These are phyloP conservation scores for Chymomyza caudatula DNA, from an alignment of 2,888 invertebrate species.

Conservation along the genomic window DNA sequence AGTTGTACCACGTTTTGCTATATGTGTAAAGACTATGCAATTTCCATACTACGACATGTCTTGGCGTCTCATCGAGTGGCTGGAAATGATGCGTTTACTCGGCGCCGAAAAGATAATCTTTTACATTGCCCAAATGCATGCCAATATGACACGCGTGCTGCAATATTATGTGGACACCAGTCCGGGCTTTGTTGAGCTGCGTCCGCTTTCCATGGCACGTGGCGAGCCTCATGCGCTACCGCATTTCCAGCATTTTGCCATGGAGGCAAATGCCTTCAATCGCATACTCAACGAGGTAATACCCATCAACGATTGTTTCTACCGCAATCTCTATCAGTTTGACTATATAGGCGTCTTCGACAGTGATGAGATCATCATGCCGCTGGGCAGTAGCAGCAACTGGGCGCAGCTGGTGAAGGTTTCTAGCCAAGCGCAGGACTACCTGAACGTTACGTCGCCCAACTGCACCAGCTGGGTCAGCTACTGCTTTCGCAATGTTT, in stretches of 20 bases:
- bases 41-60: slow-evolving; percentile 93
- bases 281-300: slow-evolving; percentile 95
- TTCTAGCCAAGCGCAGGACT: slow-evolving; percentile 76
- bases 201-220: slow-evolving; percentile 89
- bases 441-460: slow-evolving; percentile 78
- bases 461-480: slow-evolving; percentile 70
- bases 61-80: slow-evolving; percentile 93
- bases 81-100: slow-evolving; percentile 89
- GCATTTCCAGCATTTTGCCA: slow-evolving; percentile 89
- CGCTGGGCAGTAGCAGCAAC: slow-evolving; percentile 81
- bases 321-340: slow-evolving; percentile 92
- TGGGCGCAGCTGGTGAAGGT: slow-evolving; percentile 89
- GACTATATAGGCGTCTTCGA: slow-evolving; percentile 92
- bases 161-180: slow-evolving; percentile 80
- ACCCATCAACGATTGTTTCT: slow-evolving; percentile 96
- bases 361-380: slow-evolving; percentile 96
- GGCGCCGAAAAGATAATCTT: slow-evolving; percentile 94
- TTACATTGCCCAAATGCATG: slow-evolving; percentile 91
- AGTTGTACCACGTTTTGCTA: slow-evolving; percentile 83
- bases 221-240: slow-evolving; percentile 93
- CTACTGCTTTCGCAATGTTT: slow-evolving; percentile 93
- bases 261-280: slow-evolving; percentile 90
- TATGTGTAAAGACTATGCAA: slow-evolving; percentile 94
- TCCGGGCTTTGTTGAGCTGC: slow-evolving; percentile 84
- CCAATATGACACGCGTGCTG: slow-evolving; percentile 89